Evolutionary conservation across 2,888 invertebrate species (phyloP), one percentile per base, ranked within the genome.

Genomic region (Gortyna flavago): DNA sequence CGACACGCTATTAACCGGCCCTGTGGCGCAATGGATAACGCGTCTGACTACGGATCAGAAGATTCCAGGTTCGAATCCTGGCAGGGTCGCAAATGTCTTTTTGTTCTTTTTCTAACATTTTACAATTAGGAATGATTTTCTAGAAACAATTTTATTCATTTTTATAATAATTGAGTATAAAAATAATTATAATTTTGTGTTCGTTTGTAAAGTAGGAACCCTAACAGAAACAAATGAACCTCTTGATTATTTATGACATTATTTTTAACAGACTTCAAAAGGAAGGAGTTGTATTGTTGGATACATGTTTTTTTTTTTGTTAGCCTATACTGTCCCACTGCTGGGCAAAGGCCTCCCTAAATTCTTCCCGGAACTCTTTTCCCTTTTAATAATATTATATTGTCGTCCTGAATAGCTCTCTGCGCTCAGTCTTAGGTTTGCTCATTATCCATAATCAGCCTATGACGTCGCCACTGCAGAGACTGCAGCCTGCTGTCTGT

Each of bases 1-100:
- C 77, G 25, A 0, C 0, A 0, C 0, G 0, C 0, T 0, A 0
- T 0, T 70, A 83, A 80, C 88, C 32, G 97, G 97, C 97, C 97
- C 96, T 97, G 97, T 97, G 97, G 97, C 97, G 97, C 97, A 97
- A 97, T 93, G 97, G 97, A 97, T 97, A 97, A 97, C 97, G 97
- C 97, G 97, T 97, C 97, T 97, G 97, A 97, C 97, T 97, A 97
- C 97, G 97, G 97, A 97, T 97, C 97, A 97, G 97, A 97, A 97
- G 97, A 97, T 97, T 97, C 97, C 97, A 97, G 97, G 97, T 97
- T 97, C 97, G 97, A 97, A 97, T 97, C 97, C 97, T 97, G 97
- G 97, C 97, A 97, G 95, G 97, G 97, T 97, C 97, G 97, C 87
- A 2, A n/a, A 18, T 16, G 9, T 9, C 87, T 90, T 90, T 90